phyloP scores from a whole-genome alignment of 2,797 vertebrate species.

The Coccyzus lansbergi region DNA sequence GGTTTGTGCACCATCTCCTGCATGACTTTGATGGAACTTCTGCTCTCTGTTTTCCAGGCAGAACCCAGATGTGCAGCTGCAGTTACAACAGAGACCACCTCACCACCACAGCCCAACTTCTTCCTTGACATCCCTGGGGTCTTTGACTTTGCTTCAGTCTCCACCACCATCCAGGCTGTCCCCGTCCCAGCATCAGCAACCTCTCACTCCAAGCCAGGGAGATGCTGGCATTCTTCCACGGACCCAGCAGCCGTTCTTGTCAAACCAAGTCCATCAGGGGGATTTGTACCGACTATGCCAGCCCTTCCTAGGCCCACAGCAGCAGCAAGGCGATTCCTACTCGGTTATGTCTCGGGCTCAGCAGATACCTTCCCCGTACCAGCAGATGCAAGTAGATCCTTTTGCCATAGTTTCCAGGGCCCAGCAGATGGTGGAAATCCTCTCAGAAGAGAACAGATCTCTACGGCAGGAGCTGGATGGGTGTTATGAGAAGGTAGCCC shows the following conservation, averaged over 20 bases:
- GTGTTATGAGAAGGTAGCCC: constrained; percentile 92
- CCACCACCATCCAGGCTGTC: constrained; percentile 86
- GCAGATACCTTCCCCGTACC: constrained; percentile 85
- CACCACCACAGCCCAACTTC: constrained; percentile 96
- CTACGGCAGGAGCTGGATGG: constrained; percentile 92
- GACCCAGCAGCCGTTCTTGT: constrained; percentile 76
- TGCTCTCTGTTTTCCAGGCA: constrained; percentile 82
- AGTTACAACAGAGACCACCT: constrained; percentile 84
- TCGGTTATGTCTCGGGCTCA: constrained; percentile 80
- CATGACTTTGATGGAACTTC: background rate
- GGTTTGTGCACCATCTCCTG: background rate
- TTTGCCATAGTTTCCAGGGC: constrained; percentile 89
- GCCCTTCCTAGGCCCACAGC: constrained; percentile 78
- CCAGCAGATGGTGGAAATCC: constrained; percentile 94
- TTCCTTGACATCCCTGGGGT: constrained; percentile 91
- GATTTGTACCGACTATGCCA: constrained; percentile 81
- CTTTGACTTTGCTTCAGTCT: constrained; percentile 91
- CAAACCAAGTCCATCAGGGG: constrained; percentile 79
- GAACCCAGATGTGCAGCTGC: constrained; percentile 84
- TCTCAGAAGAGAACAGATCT: constrained; percentile 92
- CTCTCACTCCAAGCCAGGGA: constrained; percentile 77
- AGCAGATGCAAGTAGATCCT: constrained; percentile 87
- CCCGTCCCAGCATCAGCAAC: constrained; percentile 80
- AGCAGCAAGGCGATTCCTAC: constrained; percentile 77
- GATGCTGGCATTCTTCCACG: constrained; percentile 79